phyloP scores from a whole-genome alignment of 2,888 invertebrate genomes.

The Notodromas monacha region DNA sequence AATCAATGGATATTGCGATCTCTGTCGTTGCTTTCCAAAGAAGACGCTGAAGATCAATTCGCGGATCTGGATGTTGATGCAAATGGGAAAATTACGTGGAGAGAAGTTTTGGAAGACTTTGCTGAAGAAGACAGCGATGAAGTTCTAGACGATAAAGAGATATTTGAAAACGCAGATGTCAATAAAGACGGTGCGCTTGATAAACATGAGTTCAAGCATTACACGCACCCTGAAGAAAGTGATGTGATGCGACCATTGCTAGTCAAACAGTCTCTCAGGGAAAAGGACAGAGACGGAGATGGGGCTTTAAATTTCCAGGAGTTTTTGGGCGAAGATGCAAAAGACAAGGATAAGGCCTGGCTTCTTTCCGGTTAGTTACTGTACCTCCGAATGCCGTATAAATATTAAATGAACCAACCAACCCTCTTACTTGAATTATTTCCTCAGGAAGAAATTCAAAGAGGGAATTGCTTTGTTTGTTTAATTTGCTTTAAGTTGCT shows the following conservation, averaged over 20 bases:
- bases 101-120: slow-evolving; percentile 33
- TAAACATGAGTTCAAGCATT: slow-evolving; percentile 44
- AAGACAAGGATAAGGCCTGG: slow-evolving; percentile 35
- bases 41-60: slow-evolving; percentile 53
- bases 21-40: slow-evolving; percentile 48
- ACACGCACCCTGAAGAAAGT: slow-evolving; percentile 76
- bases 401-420: too few relatives aligned
- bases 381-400: too few relatives aligned
- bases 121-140: slow-evolving; percentile 13
- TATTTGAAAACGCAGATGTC: slow-evolving; percentile 53
- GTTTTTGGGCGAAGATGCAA: slow-evolving; percentile 23
- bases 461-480: too few relatives aligned
- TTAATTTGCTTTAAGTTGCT: too few relatives aligned
- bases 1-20: slow-evolving; percentile 72
- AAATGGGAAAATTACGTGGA: slow-evolving; percentile 53
- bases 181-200: slow-evolving; percentile 44
- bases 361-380: too few relatives aligned
- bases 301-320: slow-evolving; percentile 53
- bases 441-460: too few relatives aligned
- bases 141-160: slow-evolving; percentile 36
- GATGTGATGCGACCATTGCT: slow-evolving; percentile 47
- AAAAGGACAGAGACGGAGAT: slow-evolving; percentile 56
- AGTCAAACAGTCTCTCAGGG: slow-evolving; percentile 42
- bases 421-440: too few relatives aligned
- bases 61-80: slow-evolving; percentile 50